Percentiles rank a stretch among this genome's conserved stretches.
These are phyloP conservation scores for Furnarius figulus DNA, from an alignment of 2,113 vertebrate genomes.

Conservation along the genomic window DNA sequence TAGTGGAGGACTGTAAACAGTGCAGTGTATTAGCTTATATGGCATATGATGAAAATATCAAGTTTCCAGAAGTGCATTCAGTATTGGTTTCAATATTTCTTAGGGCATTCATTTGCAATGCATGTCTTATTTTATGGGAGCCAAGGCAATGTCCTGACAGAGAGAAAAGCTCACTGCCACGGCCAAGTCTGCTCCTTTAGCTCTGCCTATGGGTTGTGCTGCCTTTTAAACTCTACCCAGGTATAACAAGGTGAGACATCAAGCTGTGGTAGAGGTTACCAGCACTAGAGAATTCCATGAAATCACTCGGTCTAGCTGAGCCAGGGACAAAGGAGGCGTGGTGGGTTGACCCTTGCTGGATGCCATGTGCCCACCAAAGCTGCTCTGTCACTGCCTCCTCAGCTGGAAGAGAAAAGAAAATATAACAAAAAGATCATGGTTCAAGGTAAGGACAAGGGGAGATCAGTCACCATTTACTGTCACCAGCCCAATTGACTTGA, in stretches of 20 bases:
- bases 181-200: background rate
- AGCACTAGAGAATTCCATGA: background rate
- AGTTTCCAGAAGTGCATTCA: constrained; percentile 63
- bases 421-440: background rate
- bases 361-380: background rate
- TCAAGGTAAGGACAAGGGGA: background rate
- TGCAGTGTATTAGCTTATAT: constrained; percentile 72
- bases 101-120: background rate
- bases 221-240: background rate
- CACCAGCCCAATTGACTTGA: rapidly evolving
- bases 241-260: background rate
- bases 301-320: background rate
- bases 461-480: background rate
- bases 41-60: constrained; percentile 78
- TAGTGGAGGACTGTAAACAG: constrained; percentile 77
- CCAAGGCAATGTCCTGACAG: background rate
- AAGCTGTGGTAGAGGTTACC: background rate
- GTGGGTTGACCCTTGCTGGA: background rate
- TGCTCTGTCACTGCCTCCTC: background rate
- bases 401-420: background rate
- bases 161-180: background rate
- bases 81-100: constrained; percentile 54
- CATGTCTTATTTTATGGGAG: background rate
- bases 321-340: rapidly evolving
- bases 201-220: rapidly evolving